A percentile compares a stretch with the other conserved stretches of the same genome.
Conservation (phyloP, 2,888 invertebrate species). For the Agonopterix arenella region DNA sequence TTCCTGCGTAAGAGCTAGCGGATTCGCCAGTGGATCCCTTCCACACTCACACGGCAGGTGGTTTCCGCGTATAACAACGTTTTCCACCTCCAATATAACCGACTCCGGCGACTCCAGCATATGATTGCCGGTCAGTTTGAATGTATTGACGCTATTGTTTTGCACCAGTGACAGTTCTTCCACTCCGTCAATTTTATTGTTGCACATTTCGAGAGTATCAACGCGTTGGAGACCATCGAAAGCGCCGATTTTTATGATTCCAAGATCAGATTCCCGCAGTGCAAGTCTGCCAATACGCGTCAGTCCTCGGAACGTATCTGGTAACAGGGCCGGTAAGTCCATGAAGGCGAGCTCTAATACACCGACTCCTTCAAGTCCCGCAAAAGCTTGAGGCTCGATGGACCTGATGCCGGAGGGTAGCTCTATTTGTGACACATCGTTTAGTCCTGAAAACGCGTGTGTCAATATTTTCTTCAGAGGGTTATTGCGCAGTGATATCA, state of each 20-base stretch:
- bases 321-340: constrained; percentile 84
- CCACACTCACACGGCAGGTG: constrained; percentile 94
- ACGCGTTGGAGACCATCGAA: constrained; percentile 86
- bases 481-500: constrained; percentile 90
- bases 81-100: constrained; percentile 83
- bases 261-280: constrained; percentile 89
- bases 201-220: constrained; percentile 84
- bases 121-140: constrained; percentile 89
- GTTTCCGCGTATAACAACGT: constrained; percentile 84
- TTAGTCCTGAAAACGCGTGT: constrained; percentile 89
- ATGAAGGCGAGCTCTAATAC: constrained; percentile 88
- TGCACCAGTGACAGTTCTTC: constrained; percentile 84
- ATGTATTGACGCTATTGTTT: constrained; percentile 82
- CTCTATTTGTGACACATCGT: constrained; percentile 88
- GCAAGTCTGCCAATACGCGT: constrained; percentile 85
- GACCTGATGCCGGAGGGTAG: constrained; percentile 86
- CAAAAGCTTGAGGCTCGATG: constrained; percentile 88
- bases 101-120: constrained; percentile 87
- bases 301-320: constrained; percentile 86
- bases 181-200: constrained; percentile 90
- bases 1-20: constrained; percentile 81
- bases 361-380: constrained; percentile 88
- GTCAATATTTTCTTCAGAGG: constrained; percentile 87
- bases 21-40: constrained; percentile 85
- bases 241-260: constrained; percentile 83